These are phyloP conservation scores for Pantherophis alleghaniensis DNA, from an alignment of 2,797 vertebrate species.

Conservation along the genomic window DNA sequence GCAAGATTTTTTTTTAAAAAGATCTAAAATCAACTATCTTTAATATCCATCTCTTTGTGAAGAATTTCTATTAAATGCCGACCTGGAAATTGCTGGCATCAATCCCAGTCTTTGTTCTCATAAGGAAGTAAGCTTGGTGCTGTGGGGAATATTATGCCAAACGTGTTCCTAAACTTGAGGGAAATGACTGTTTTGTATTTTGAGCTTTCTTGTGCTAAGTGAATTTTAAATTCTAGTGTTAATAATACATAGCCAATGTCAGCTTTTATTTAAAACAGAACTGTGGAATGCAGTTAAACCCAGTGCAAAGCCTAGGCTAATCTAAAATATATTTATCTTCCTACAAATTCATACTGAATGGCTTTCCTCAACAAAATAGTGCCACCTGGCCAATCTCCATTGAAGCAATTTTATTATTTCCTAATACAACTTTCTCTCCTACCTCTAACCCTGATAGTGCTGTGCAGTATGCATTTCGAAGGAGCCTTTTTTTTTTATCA, in stretches of 20 bases:
- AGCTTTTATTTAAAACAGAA: slow-evolving; percentile 9
- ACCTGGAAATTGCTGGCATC: background rate
- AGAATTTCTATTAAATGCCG: slow-evolving; percentile 24
- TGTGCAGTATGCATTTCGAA: background rate
- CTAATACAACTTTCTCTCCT: background rate
- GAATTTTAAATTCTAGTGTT: background rate
- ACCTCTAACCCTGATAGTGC: background rate
- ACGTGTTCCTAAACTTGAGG: slow-evolving; percentile 16
- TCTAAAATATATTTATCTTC: slow-evolving; percentile 6
- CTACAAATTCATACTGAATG: background rate
- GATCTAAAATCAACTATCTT: slow-evolving; percentile 33
- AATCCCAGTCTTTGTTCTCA: slow-evolving; percentile 25
- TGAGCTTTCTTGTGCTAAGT: background rate
- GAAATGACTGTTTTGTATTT: slow-evolving; percentile 34
- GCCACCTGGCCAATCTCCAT: background rate
- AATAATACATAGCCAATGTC: slow-evolving; percentile 18
- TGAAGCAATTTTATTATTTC: background rate
- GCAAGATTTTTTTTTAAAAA: slow-evolving; percentile 2
- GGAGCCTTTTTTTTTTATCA: background rate
- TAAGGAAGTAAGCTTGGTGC: slow-evolving; percentile 5
- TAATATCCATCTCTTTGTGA: slow-evolving; percentile 31
- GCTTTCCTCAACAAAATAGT: background rate
- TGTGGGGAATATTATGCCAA: slow-evolving; percentile 20
- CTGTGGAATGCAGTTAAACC: slow-evolving; percentile 9
- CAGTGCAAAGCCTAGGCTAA: background rate